Evolutionary conservation across 2,113 vertebrate genomes (phyloP), one percentile per base, ranked within the genome.

Genomic region (Toxotes chatareus): DNA sequence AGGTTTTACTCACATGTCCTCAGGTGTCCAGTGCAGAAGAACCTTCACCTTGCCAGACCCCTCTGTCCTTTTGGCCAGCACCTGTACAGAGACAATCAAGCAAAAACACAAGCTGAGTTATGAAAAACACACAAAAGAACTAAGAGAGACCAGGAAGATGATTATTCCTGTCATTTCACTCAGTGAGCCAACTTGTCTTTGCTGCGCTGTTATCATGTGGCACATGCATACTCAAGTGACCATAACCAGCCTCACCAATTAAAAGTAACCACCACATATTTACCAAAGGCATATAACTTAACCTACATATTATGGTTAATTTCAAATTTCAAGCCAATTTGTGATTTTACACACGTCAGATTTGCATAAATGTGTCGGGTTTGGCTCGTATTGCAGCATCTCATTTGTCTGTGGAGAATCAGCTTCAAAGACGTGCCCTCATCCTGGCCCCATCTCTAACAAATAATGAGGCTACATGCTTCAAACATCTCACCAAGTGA

Each of bases 1-100:
- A 44, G 0, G 19, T 60, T 64, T 47, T 69, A 91, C 93, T 91
- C 81, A 94, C 93, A 94, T 94, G 78, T 94, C 93, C 57, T 94
- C 93, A 36, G 93, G 93, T 62, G 93, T 93, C 93, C 93, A 94
- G 56, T 94, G 93, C 13, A 94, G 86, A 10, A 94, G 93, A 65
- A 94, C 84, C 67, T 94, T 94, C 46, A 94, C 92, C 66, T 94
- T 94, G 40, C 93, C 93, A 57, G 93, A 88, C 1, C 92, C 93
- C 16, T 94, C 93, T 89, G 94, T 94, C 84, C 93, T 91, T 67
- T 69, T 93, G 76, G 93, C 93, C 32, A 94, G 65, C 44, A 94
- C 93, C 93, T 93, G 73, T 67, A 82, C 53, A 74, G 12, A 78
- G 4, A 84, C 5, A 69, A 64, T n/a, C 13, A 57, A 61, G 44